Evolutionary conservation across 2,113 vertebrate species (phyloP).

Genomic region (Sceloporus tristichus): DNA sequence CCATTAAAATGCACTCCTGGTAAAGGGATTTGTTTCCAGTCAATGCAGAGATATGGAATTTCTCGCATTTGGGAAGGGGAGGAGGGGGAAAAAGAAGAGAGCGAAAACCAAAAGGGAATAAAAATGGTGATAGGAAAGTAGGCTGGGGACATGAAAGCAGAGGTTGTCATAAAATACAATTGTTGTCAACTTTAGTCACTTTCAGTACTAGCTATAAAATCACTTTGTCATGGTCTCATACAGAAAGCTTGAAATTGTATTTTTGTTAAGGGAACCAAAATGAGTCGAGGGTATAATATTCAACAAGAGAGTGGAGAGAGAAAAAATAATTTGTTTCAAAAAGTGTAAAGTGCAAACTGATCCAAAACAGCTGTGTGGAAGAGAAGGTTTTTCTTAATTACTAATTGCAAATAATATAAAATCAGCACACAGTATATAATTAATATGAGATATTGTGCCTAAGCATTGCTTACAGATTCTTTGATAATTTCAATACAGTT

Average conservation of each 20-base stretch:
- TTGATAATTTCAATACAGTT: background rate
- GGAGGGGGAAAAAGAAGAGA: background rate
- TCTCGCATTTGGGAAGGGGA: slow-evolving; percentile 55
- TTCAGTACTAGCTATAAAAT: slow-evolving; percentile 77
- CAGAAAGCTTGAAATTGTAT: slow-evolving; percentile 70
- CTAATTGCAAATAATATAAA: background rate
- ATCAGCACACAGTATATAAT: background rate
- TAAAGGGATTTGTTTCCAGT: slow-evolving; percentile 78
- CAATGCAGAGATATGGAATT: slow-evolving; percentile 66
- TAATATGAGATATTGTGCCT: background rate
- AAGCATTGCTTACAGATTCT: background rate
- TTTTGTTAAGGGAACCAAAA: slow-evolving; percentile 71
- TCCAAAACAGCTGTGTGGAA: background rate
- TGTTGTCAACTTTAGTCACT: slow-evolving; percentile 81
- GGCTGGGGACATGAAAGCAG: slow-evolving; percentile 76
- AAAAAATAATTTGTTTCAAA: slow-evolving; percentile 33
- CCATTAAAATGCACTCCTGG: slow-evolving; percentile 71
- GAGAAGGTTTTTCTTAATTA: background rate
- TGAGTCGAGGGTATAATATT: slow-evolving; percentile 44
- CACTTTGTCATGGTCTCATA: slow-evolving; percentile 78
- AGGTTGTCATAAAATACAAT: slow-evolving; percentile 81
- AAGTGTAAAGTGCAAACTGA: slow-evolving; percentile 46
- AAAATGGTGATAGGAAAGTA: slow-evolving; percentile 70
- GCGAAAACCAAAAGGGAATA: background rate
- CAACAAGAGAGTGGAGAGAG: rapidly evolving